Base-by-base conservation (phyloP, 2,113 vertebrate genomes). In the Lampris megalopsis region DNA sequence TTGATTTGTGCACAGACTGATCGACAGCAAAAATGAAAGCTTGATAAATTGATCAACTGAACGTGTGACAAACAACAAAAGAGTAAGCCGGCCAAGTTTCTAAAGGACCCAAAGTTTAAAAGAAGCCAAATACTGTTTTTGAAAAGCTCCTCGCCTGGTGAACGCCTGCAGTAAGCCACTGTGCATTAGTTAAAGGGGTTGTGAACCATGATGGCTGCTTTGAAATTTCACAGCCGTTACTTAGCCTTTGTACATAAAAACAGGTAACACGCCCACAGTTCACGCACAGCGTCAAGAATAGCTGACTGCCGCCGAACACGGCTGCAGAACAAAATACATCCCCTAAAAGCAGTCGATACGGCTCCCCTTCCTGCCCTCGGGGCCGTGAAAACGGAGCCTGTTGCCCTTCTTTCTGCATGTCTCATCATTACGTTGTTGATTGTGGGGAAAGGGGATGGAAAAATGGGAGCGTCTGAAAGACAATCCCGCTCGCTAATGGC, bases 401-500 rank as follows among this genome's bases (percentile, higher is more conserved):
- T 77, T 47, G 76, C 62, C 85, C 84, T 80, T 86, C 77, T 83
- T 81, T 81, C 86, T 62, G 73, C 73, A 79, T 59, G 81, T 82
- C 79, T 92, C 73, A 80, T 86, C 83, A 75, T 90, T 89, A 88
- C 75, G 80, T 85, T 88, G 86, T 90, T 92, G 91, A 93, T 92
- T 92, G 84, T 73, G 42, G 67, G 74, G 83, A 85, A 80, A 71
- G 75, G 79, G 85, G 76, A 74, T 54, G 76, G 61, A 76, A 81
- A 80, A 88, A 91, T 79, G 83, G 85, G 82, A 83, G 80, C 80
- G 76, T 75, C 68, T 77, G 79, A 90, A 84, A 93, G 85, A 86
- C 92, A 93, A 92, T 94, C 88, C 88, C 59, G 83, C 71, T 87
- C 68, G 50, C 85, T 94, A 94, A 94, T 92, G 91, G 87, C 90